Percentiles rank a stretch among this genome's conserved stretches.
Evolutionary conservation across 2,113 vertebrate genomes (phyloP).

Genomic region (Eulacestoma nigropectus): DNA sequence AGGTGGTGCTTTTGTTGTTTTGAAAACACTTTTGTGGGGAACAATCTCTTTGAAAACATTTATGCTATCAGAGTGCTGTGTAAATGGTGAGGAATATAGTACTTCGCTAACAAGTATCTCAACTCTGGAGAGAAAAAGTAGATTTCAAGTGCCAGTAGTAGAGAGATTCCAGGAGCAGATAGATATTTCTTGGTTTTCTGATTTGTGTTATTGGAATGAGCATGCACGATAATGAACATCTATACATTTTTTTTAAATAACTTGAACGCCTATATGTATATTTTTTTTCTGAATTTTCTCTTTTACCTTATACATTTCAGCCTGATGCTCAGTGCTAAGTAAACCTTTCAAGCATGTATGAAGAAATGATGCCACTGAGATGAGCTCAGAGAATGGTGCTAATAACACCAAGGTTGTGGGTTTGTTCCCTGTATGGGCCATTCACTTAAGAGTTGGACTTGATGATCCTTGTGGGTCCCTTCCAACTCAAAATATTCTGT

Average conservation of each 20-base stretch:
- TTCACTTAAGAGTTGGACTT: too few species aligned
- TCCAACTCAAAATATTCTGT: background rate
- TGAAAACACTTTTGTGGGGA: background rate
- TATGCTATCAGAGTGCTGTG: background rate
- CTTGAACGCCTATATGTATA: background rate
- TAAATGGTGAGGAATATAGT: background rate
- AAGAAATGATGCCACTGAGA: background rate
- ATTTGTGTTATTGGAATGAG: background rate
- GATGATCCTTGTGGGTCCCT: background rate
- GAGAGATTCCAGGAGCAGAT: background rate
- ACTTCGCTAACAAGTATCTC: background rate
- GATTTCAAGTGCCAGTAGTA: background rate
- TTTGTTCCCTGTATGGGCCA: background rate
- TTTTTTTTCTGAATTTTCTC: background rate
- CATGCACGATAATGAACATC: background rate
- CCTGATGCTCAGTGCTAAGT: background rate
- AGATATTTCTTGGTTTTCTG: background rate
- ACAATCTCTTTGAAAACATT: background rate
- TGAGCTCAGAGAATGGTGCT: background rate
- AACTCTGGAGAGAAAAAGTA: background rate
- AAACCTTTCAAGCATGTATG: background rate
- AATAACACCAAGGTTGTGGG: background rate
- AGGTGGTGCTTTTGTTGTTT: background rate
- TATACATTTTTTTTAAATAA: background rate
- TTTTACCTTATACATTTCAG: background rate